Percentiles rank a stretch among this genome's conserved stretches.
Evolutionary conservation across 2,888 invertebrate species (phyloP).

Genomic region (Dorcus parallelipipedus): DNA sequence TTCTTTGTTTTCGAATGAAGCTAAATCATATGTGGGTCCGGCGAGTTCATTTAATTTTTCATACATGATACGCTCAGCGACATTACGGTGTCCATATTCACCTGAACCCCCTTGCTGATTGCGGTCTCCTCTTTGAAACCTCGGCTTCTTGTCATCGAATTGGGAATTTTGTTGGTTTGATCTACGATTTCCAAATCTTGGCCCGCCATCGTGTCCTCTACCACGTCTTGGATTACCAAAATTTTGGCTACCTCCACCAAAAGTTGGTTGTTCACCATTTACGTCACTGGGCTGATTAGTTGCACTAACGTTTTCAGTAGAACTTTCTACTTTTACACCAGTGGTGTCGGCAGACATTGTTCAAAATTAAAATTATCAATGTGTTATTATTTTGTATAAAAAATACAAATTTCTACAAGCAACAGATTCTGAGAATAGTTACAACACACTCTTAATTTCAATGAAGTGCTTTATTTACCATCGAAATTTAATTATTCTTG

Average conservation of each 20-base stretch:
- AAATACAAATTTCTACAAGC: too few species aligned
- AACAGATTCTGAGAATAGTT: too few species aligned
- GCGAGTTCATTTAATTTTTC: constrained; percentile 67
- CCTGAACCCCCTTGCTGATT: neutral
- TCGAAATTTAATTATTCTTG: too few species aligned
- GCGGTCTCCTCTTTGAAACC: neutral
- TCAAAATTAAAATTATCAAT: neutral
- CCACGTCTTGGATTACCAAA: neutral
- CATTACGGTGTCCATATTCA: constrained; percentile 8
- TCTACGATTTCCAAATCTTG: constrained; percentile 14
- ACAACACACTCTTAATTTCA: too few species aligned
- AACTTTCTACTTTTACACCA: constrained; percentile 12
- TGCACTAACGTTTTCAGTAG: constrained; percentile 11
- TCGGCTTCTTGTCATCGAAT: neutral
- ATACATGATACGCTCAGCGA: constrained; percentile 44
- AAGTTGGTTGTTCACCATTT: constrained; percentile 6
- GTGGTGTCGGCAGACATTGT: constrained; percentile 15
- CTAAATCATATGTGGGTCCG: constrained; percentile 78
- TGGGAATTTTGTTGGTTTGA: constrained; percentile 7
- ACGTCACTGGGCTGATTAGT: constrained; percentile 4
- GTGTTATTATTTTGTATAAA: too few species aligned
- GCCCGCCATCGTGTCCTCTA: constrained; percentile 1
- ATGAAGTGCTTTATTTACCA: too few species aligned
- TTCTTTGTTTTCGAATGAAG: constrained; percentile 68
- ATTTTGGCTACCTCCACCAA: constrained; percentile 3